Conservation (phyloP, 2,888 invertebrate species). For the Gymnocheta viridis region DNA sequence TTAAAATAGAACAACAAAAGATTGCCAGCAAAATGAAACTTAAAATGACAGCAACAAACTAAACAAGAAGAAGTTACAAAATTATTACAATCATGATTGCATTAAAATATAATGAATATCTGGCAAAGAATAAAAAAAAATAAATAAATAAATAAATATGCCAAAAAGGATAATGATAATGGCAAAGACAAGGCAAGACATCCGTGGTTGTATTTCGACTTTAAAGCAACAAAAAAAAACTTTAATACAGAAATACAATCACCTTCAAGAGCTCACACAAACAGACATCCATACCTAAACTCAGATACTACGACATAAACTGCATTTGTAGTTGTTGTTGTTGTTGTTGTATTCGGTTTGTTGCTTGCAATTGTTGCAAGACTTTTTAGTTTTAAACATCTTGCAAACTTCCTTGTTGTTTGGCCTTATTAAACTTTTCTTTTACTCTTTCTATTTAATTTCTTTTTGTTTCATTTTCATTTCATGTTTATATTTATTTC, state of each 20-base stretch:
- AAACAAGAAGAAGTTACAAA: slow-evolving; percentile 41
- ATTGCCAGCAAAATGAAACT: slow-evolving; percentile 7
- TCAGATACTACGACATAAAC: not conserved
- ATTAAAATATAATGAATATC: slow-evolving; percentile 52
- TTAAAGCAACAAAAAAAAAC: slow-evolving; percentile 8
- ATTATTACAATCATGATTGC: slow-evolving; percentile 66
- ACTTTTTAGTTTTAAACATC: slow-evolving; percentile 50
- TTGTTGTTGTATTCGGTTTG: slow-evolving; percentile 19
- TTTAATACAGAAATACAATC: not conserved
- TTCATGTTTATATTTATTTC: slow-evolving; percentile 17
- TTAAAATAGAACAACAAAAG: not conserved
- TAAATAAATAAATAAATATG: slow-evolving; percentile 20
- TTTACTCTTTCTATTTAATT: slow-evolving; percentile 12
- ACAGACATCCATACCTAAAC: not conserved
- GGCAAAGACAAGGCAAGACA: slow-evolving; percentile 40
- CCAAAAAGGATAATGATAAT: slow-evolving; percentile 61
- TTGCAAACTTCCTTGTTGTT: slow-evolving; percentile 39
- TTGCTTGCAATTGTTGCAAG: slow-evolving; percentile 45
- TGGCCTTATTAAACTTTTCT: slow-evolving; percentile 63
- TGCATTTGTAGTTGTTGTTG: slow-evolving; percentile 8
- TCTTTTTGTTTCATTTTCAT: not conserved
- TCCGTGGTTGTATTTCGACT: not conserved
- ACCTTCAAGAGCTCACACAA: not conserved
- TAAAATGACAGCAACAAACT: slow-evolving; percentile 26
- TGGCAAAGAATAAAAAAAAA: not conserved